These are phyloP conservation scores for Stenoptilia bipunctidactyla DNA, from an alignment of 2,888 invertebrate genomes.

Conservation along the genomic window DNA sequence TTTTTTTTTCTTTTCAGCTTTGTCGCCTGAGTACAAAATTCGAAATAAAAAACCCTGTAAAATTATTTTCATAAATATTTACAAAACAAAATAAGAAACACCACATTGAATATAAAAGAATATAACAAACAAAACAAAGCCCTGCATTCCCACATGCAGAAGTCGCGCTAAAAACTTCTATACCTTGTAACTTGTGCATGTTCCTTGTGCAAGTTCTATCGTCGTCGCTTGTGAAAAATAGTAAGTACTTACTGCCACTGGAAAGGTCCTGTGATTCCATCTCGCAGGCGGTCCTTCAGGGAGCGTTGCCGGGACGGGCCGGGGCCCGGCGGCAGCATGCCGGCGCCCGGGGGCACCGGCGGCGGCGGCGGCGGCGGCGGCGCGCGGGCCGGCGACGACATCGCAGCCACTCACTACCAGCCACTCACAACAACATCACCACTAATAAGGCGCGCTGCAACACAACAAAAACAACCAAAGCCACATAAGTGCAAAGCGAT, in stretches of 20 bases:
- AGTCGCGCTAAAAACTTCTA: too few relatives aligned
- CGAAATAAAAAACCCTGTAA: too few relatives aligned
- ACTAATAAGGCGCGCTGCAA: conserved; percentile 61
- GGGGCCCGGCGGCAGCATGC: conserved; percentile 54
- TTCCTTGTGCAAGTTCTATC: too few relatives aligned
- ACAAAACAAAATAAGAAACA: too few relatives aligned
- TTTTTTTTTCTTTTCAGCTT: too few relatives aligned
- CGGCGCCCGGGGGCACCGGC: conserved; percentile 51
- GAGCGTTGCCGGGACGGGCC: conserved; percentile 81
- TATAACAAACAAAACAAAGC: too few relatives aligned
- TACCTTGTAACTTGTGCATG: too few relatives aligned
- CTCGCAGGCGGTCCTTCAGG: conserved; percentile 81
- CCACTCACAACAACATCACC: conserved; percentile 36
- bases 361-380: conserved; percentile 20
- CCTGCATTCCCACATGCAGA: too few relatives aligned
- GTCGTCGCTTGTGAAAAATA: too few relatives aligned
- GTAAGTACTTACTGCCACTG: conserved; percentile 82
- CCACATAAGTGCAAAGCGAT: conserved; percentile 46
- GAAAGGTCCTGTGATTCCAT: conserved; percentile 83
- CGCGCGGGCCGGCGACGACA: conserved; percentile 26
- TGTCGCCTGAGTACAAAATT: too few relatives aligned
- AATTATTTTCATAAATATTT: too few relatives aligned
- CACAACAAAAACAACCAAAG: conserved; percentile 46
- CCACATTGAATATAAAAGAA: too few relatives aligned
- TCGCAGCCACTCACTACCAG: conserved; percentile 37